phyloP scores from a whole-genome alignment of 2,113 vertebrate genomes.

The Aptenodytes forsteri region DNA sequence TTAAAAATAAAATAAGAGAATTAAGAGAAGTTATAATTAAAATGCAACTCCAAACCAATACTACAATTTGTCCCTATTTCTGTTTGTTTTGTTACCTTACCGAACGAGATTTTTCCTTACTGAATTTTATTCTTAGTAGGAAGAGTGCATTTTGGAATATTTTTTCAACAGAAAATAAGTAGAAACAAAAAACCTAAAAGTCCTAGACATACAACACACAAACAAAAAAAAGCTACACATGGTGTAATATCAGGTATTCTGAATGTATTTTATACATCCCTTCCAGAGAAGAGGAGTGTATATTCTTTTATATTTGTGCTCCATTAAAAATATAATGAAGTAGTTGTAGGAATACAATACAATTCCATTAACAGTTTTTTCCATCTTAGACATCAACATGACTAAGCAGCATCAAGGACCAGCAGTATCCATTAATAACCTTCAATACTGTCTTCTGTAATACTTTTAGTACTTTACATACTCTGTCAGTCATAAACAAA shows the following conservation, averaged over 20 bases:
- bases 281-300: neutral
- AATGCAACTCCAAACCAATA: neutral
- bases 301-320: neutral
- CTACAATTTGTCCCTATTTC: neutral
- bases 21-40: neutral
- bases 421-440: conserved; percentile 5
- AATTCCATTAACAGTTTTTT: neutral
- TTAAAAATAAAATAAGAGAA: neutral
- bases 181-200: neutral
- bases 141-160: neutral
- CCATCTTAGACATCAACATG: neutral
- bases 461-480: neutral
- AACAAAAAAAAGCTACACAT: neutral
- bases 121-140: neutral
- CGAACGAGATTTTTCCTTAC: neutral
- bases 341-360: neutral
- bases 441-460: neutral
- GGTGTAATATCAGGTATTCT: neutral
- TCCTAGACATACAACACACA: neutral
- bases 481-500: neutral
- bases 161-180: neutral
- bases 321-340: conserved; percentile 22
- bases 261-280: neutral
- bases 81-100: neutral
- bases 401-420: neutral